Percentiles rank a stretch among this genome's conserved stretches.
phyloP scores from a whole-genome alignment of 2,113 vertebrate genomes.

The Marmota monax region DNA sequence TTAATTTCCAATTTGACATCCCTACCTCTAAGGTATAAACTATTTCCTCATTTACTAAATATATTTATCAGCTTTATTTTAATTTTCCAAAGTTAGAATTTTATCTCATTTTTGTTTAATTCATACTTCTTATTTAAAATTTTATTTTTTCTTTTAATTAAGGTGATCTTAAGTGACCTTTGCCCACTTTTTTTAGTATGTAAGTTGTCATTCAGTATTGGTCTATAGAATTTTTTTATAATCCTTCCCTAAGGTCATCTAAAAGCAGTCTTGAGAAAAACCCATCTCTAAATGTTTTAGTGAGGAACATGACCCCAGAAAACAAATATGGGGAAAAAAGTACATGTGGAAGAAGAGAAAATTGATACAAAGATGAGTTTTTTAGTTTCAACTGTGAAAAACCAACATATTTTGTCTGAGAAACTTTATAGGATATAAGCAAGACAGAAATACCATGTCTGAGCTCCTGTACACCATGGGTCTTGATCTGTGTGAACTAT shows the following conservation, averaged over 20 bases:
- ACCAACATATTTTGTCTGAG: not conserved
- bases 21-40: not conserved
- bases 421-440: not conserved
- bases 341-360: not conserved
- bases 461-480: not conserved
- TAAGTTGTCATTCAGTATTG: not conserved
- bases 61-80: not conserved
- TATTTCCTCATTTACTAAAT: not conserved
- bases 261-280: not conserved
- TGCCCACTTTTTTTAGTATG: not conserved
- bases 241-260: not conserved
- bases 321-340: not conserved
- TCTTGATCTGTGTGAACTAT: not conserved
- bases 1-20: not conserved
- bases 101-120: not conserved
- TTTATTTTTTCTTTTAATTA: not conserved
- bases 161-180: not conserved
- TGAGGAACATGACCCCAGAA: not conserved
- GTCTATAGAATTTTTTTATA: not conserved
- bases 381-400: not conserved
- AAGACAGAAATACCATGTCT: not conserved
- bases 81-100: not conserved
- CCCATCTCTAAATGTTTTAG: not conserved
- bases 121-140: not conserved
- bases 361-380: not conserved